Percentiles rank a stretch among this genome's conserved stretches.
phyloP scores from a whole-genome alignment of 2,888 invertebrate species.

The Zhuqinia jingwanae region DNA sequence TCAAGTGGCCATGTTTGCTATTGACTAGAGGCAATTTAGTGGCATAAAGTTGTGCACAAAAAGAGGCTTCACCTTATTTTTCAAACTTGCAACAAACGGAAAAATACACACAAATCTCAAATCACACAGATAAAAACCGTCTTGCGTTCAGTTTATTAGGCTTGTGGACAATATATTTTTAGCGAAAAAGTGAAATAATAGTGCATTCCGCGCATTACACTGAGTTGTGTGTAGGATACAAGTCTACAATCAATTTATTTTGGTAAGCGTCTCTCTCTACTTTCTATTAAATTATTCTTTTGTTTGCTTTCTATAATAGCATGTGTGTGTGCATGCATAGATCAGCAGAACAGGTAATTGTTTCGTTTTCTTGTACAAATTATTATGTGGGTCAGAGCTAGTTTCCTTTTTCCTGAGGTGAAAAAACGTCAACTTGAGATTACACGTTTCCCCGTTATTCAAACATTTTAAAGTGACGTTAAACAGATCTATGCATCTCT shows the following conservation, averaged over 20 bases:
- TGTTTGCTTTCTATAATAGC: not conserved
- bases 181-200: too few species aligned
- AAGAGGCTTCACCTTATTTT: too few species aligned
- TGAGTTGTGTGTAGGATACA: too few species aligned
- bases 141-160: too few species aligned
- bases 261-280: not conserved
- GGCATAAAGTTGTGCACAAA: not conserved
- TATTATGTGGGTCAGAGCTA: not conserved
- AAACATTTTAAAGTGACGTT: constrained; percentile 3
- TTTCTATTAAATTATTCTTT: not conserved
- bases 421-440: not conserved
- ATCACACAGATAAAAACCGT: too few species aligned
- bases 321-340: not conserved
- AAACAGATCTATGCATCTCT: not conserved
- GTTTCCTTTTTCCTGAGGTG: constrained; percentile 21
- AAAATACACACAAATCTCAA: too few species aligned
- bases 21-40: not conserved
- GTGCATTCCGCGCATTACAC: too few species aligned
- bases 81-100: too few species aligned
- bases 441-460: constrained; percentile 6
- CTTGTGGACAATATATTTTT: too few species aligned
- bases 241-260: too few species aligned
- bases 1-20: not conserved
- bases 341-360: not conserved
- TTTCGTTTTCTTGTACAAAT: not conserved